A percentile compares a stretch with the other conserved stretches of the same genome.
Evolutionary conservation across 2,113 vertebrate species (phyloP).

Genomic region (Halichoerus grypus): DNA sequence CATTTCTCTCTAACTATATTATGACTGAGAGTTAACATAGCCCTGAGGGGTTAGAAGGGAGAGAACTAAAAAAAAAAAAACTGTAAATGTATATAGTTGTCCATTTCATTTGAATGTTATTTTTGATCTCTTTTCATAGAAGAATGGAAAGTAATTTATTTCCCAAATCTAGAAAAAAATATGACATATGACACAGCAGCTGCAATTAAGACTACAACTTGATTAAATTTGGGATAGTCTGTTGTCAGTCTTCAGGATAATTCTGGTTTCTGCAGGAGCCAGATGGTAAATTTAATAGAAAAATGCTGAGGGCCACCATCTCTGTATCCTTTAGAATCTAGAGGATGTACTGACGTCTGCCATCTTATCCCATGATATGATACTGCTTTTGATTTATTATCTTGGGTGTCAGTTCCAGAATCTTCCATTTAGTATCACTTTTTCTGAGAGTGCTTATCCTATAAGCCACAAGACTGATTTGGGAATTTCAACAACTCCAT

Average conservation of each 20-base stretch:
- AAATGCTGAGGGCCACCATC: neutral
- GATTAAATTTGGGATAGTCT: neutral
- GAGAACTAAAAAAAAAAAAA: neutral
- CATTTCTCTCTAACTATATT: neutral
- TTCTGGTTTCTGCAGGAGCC: neutral
- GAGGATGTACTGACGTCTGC: accelerated
- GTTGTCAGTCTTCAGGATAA: neutral
- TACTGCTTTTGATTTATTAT: neutral
- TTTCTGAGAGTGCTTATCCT: neutral
- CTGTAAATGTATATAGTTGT: neutral
- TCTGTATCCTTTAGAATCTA: neutral
- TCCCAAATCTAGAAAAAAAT: neutral
- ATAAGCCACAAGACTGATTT: neutral
- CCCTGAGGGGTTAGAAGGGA: neutral
- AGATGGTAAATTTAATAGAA: neutral
- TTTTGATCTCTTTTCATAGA: neutral
- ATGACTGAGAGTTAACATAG: neutral
- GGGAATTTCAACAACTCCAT: neutral
- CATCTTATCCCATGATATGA: neutral
- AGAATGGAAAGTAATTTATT: neutral
- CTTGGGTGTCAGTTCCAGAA: neutral
- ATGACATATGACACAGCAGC: neutral
- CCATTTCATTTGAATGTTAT: neutral
- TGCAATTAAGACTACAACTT: neutral
- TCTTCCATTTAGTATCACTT: neutral